A percentile compares a stretch with the other conserved stretches of the same genome.
Conservation (phyloP, 2,888 invertebrate genomes). For the Lepidocyrtinus sp. region DNA sequence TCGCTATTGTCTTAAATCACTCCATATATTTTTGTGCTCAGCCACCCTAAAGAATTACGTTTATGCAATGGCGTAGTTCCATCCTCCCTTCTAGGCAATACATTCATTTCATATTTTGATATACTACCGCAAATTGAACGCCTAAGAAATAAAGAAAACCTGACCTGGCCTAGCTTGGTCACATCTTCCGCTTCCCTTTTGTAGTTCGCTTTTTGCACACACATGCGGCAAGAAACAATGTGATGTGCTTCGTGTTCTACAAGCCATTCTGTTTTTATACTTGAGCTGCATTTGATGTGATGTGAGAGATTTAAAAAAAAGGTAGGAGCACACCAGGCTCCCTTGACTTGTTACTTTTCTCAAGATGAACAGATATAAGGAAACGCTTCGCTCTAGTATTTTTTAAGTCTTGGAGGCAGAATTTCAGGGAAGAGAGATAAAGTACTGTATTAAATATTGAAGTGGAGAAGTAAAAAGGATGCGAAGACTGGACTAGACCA, state of each 20-base stretch:
- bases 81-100: background rate
- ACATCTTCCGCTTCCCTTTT: background rate
- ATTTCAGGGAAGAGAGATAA: constrained; percentile 17
- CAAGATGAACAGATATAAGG: constrained; percentile 45
- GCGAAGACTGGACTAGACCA: constrained; percentile 21
- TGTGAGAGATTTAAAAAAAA: constrained; percentile 5
- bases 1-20: constrained; percentile 49
- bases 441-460: constrained; percentile 28
- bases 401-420: constrained; percentile 10
- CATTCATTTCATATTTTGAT: background rate
- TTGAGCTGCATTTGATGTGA: too few relatives aligned
- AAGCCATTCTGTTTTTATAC: constrained; percentile 6
- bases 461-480: constrained; percentile 9
- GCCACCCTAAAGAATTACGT: constrained; percentile 6
- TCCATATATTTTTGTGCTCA: background rate
- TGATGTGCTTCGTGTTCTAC: background rate
- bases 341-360: constrained; percentile 58
- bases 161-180: background rate
- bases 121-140: background rate
- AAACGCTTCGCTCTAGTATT: background rate
- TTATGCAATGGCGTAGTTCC: too few relatives aligned
- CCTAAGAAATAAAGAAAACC: background rate
- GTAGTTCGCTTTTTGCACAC: background rate
- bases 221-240: constrained; percentile 9
- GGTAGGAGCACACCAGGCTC: constrained; percentile 19